These are phyloP conservation scores for Apeira syringaria DNA, from an alignment of 2,888 invertebrate genomes.

Conservation along the genomic window DNA sequence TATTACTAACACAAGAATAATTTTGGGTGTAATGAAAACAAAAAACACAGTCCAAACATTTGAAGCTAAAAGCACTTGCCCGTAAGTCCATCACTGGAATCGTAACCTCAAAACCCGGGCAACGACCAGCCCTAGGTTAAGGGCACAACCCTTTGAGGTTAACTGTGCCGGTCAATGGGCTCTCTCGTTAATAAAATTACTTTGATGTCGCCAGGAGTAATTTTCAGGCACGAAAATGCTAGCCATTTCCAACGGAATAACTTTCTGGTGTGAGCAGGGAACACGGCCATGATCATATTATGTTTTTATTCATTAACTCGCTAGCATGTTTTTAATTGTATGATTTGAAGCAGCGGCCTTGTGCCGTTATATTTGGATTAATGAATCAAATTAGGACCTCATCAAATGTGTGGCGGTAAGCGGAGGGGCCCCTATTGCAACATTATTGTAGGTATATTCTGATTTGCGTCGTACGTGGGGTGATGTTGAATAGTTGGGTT, in stretches of 20 bases:
- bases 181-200: conserved; percentile 37
- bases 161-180: conserved; percentile 37
- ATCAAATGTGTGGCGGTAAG: no score
- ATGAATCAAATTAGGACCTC: no score
- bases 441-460: no score
- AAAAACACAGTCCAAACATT: no score
- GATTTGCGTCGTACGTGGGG: no score
- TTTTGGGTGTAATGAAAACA: no score
- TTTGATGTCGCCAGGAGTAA: conserved; percentile 30
- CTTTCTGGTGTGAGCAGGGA: not conserved
- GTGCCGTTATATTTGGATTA: not conserved
- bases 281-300: not conserved
- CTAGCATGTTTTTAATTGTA: not conserved
- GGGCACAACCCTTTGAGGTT: conserved; percentile 37
- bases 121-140: conserved; percentile 28
- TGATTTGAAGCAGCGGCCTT: not conserved
- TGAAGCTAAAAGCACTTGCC: no score
- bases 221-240: conserved; percentile 19
- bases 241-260: conserved; percentile 5
- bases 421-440: no score
- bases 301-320: not conserved
- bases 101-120: not conserved
- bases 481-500: no score
- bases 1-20: no score
- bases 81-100: conserved; percentile 9